A percentile compares a stretch with the other conserved stretches of the same genome.
Evolutionary conservation across 2,888 invertebrate species (phyloP).

Genomic region (Andrena fulva): DNA sequence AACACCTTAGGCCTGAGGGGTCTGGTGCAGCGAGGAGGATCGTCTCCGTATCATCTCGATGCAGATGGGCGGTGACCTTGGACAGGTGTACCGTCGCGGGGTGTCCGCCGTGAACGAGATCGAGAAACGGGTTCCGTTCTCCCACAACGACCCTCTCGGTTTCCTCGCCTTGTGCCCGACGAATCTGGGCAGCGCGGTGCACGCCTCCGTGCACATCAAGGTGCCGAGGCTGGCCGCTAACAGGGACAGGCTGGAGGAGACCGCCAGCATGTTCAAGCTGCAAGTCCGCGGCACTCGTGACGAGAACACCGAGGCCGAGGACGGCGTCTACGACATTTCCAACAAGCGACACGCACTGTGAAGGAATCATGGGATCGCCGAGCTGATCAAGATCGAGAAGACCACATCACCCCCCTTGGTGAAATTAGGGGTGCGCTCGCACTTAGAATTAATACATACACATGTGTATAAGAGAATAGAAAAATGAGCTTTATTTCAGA

Average conservation of each 20-base stretch:
- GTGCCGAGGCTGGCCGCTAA: slow-evolving; percentile 97
- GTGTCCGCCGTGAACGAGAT: slow-evolving; percentile 96
- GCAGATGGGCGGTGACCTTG: slow-evolving; percentile 98
- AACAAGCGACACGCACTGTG: slow-evolving; percentile 99
- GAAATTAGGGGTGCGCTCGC: too few relatives aligned
- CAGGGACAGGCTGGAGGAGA: slow-evolving; percentile 95
- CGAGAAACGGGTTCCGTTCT: slow-evolving; percentile 97
- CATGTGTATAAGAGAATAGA: too few relatives aligned
- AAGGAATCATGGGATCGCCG: slow-evolving; percentile 98
- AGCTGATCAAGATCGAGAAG: slow-evolving; percentile 98
- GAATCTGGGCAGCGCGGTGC: slow-evolving; percentile 98
- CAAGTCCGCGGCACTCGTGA: slow-evolving; percentile 96
- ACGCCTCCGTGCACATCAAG: slow-evolving; percentile 99
- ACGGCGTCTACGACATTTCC: slow-evolving; percentile 98
- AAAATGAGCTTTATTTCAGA: too few relatives aligned
- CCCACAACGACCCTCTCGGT: slow-evolving; percentile 97
- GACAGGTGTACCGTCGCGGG: slow-evolving; percentile 93
- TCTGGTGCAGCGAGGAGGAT: slow-evolving; percentile 99
- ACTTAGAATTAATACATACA: too few relatives aligned
- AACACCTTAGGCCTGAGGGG: slow-evolving; percentile 92
- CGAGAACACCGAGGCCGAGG: slow-evolving; percentile 98
- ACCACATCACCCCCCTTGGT: slow-evolving; percentile 81
- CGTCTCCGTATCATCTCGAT: slow-evolving; percentile 99
- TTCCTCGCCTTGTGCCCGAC: slow-evolving; percentile 99
- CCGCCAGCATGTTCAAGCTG: slow-evolving; percentile 95